These are phyloP conservation scores for Mormyrus lacerda DNA, from an alignment of 2,113 vertebrate genomes.

Conservation along the genomic window DNA sequence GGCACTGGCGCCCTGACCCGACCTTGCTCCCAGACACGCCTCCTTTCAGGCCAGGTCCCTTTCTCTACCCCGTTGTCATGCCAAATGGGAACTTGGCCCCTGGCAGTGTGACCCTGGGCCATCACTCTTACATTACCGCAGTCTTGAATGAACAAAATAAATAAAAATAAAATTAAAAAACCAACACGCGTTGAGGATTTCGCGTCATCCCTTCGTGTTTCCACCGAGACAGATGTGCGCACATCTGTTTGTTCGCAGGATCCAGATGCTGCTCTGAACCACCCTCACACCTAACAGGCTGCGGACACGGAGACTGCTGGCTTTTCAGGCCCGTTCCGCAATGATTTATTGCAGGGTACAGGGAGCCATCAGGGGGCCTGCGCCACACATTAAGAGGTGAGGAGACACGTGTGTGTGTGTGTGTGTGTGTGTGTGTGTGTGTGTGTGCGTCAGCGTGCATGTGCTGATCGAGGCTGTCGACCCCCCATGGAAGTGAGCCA, in stretches of 20 bases:
- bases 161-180: constrained; percentile 41
- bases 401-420: background rate
- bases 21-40: background rate
- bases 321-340: constrained; percentile 49
- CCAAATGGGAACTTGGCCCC: background rate
- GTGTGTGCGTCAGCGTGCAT: background rate
- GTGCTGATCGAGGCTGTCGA: no score
- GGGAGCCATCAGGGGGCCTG: background rate
- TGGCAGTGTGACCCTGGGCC: constrained; percentile 27
- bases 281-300: constrained; percentile 68
- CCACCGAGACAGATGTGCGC: constrained; percentile 61
- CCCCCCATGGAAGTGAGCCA: constrained; percentile 38
- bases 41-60: background rate
- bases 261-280: constrained; percentile 64
- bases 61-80: background rate
- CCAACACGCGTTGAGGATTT: constrained; percentile 31
- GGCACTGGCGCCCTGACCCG: background rate
- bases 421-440: no score
- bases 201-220: constrained; percentile 46
- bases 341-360: constrained; percentile 46
- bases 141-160: constrained; percentile 33
- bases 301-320: constrained; percentile 62
- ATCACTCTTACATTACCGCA: constrained; percentile 27
- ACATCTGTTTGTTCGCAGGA: constrained; percentile 58
- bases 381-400: background rate